Base-by-base conservation (phyloP, 2,797 vertebrate genomes). In the Dipus sagitta region DNA sequence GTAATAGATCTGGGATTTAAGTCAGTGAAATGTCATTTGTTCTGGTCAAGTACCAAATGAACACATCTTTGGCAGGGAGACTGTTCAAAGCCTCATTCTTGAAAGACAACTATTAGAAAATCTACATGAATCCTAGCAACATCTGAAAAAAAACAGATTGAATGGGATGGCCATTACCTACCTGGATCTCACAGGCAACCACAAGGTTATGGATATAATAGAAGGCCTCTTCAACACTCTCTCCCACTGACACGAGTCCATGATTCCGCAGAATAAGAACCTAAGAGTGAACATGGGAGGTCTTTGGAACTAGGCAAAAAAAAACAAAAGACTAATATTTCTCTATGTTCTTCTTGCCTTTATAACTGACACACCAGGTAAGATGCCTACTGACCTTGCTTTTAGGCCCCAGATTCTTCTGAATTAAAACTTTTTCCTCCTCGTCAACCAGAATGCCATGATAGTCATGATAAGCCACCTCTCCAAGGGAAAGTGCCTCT, bases 121-220 rank as follows among this genome's bases (percentile, higher is more conserved):
- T 4, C 38, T 7, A 12, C 1, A 8, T 4, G 32, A 42, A 20
- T 21, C 38, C 54, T 0, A 20, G 28, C n/a, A 15, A 72, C 38
- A 38, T 20, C 11, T 3, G 42, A 11, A 15, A 8, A n/a, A n/a
- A 42, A 42, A 10, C 32, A 15, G 32, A 32, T 12, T 2, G 3
- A 28, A 2, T 0, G 0, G 38, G 23, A 9, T 0, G 6, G 32
- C 47, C 18, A 47, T 34, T 26, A n/a, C 98, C 96, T 98, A 99
- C 99, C 99, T 99, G 99, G 96, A 99, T 99, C 98, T 99, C 99
- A 96, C 99, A 99, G 74, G 99, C 99, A 8, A 99, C 99, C 94
- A 99, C 99, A 94, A 99, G 98, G 96, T 99, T 99, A 97, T 99
- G 99, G 94, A 99, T 99, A 95, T 99, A 99, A 98, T 99, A 99